Percentiles rank a stretch among this genome's conserved stretches.
Evolutionary conservation across 2,888 invertebrate species (phyloP).

Genomic region (Lasioglossum vierecki): DNA sequence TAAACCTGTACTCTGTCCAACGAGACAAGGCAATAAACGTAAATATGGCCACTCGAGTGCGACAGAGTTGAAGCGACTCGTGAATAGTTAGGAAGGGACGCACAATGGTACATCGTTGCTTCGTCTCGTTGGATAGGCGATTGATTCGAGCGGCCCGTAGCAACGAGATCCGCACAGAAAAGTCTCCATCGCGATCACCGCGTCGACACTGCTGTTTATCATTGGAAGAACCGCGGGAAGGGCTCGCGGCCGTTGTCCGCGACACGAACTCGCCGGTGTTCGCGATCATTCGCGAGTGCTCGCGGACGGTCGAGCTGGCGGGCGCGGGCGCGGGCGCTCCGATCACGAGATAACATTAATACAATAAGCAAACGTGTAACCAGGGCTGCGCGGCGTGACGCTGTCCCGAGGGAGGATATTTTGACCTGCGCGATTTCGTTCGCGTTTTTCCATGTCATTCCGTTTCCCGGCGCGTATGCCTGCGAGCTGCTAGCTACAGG

Average conservation of each 20-base stretch:
- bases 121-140: neutral
- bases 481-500: neutral
- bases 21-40: neutral
- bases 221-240: neutral
- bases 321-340: neutral
- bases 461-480: neutral
- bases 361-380: conserved; percentile 16
- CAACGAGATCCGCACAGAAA: neutral
- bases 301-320: neutral
- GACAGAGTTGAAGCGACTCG: neutral
- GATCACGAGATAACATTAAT: conserved; percentile 37
- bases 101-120: neutral
- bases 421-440: conserved; percentile 34
- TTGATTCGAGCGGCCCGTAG: neutral
- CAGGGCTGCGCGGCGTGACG: conserved; percentile 4
- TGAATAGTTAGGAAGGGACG: neutral
- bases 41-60: neutral
- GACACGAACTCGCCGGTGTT: neutral
- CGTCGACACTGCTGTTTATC: neutral
- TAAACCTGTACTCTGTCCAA: neutral
- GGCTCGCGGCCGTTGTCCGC: neutral
- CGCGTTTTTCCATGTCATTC: conserved; percentile 22
- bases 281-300: neutral
- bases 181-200: neutral
- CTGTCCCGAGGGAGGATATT: conserved; percentile 25